Evolutionary conservation across 2,113 vertebrate species (phyloP).

Genomic region (Saguinus imperator): DNA sequence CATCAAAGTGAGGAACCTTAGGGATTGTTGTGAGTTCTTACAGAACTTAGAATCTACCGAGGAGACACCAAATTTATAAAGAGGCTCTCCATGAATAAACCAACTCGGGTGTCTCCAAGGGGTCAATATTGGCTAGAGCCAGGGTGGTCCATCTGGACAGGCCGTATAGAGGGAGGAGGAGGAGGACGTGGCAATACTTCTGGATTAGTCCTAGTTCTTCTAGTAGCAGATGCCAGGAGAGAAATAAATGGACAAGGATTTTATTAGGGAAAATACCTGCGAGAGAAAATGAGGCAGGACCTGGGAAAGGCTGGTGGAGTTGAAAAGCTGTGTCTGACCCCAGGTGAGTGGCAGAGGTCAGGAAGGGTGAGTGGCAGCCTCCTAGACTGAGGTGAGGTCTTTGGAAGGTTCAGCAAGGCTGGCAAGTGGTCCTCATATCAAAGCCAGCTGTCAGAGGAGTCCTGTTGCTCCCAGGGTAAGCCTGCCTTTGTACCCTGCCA

Average conservation of each 20-base stretch:
- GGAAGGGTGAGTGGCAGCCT: not conserved
- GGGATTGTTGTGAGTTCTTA: conserved; percentile 4
- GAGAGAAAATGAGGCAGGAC: not conserved
- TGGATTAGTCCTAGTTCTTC: not conserved
- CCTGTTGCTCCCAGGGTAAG: not conserved
- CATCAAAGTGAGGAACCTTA: not conserved
- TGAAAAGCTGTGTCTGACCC: not conserved
- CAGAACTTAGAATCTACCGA: not conserved
- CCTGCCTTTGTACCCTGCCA: not conserved
- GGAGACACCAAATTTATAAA: not conserved
- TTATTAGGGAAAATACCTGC: not conserved
- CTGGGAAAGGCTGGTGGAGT: not conserved
- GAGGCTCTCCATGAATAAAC: not conserved
- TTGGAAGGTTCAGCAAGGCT: not conserved
- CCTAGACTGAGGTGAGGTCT: not conserved
- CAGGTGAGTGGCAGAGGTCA: not conserved
- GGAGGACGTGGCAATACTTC: not conserved
- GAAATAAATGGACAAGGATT: not conserved
- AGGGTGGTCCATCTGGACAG: not conserved
- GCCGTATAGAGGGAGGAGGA: not conserved
- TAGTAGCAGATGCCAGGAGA: not conserved
- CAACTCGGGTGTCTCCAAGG: not conserved
- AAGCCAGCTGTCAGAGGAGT: not conserved
- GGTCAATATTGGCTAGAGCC: not conserved
- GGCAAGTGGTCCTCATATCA: not conserved